phyloP scores from a whole-genome alignment of 2,113 vertebrate genomes.

The Mustelus asterias region DNA sequence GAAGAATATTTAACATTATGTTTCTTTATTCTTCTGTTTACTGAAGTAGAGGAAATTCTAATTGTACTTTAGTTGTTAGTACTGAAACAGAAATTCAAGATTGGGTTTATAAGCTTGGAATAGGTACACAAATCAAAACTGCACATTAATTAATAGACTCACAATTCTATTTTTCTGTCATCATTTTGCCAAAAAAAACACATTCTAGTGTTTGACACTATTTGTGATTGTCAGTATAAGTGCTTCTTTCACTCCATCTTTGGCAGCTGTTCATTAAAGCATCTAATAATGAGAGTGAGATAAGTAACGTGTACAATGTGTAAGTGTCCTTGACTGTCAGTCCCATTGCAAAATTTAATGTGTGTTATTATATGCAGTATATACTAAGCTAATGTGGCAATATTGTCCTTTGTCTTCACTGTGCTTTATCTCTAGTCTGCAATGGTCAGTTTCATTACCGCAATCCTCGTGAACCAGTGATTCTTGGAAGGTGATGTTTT shows the following conservation, averaged over 20 bases:
- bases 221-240: slow-evolving; percentile 73
- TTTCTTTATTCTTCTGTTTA: slow-evolving; percentile 54
- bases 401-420: slow-evolving; percentile 99
- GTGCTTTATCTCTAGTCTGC: slow-evolving; percentile 94
- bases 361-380: slow-evolving; percentile 99
- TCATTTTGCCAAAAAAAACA: slow-evolving; percentile 82
- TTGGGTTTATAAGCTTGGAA: slow-evolving; percentile 85
- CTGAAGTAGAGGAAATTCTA: slow-evolving; percentile 54
- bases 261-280: slow-evolving; percentile 85
- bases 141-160: slow-evolving; percentile 60
- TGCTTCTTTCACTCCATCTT: slow-evolving; percentile 80
- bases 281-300: slow-evolving; percentile 93
- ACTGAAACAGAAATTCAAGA: slow-evolving; percentile 74
- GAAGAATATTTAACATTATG: slow-evolving; percentile 70
- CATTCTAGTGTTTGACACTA: slow-evolving; percentile 88
- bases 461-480: slow-evolving; percentile 99
- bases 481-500: slow-evolving; percentile 95
- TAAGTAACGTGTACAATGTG: slow-evolving; percentile 92
- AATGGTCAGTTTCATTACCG: slow-evolving; percentile 76
- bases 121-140: slow-evolving; percentile 74
- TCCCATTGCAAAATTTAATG: slow-evolving; percentile 91
- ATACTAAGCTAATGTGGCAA: slow-evolving; percentile 98
- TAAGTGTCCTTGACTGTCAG: slow-evolving; percentile 97
- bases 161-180: slow-evolving; percentile 64
- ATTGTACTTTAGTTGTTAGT: slow-evolving; percentile 56